phyloP scores from a whole-genome alignment of 2,797 vertebrate genomes.

The Pelodytes ibericus region DNA sequence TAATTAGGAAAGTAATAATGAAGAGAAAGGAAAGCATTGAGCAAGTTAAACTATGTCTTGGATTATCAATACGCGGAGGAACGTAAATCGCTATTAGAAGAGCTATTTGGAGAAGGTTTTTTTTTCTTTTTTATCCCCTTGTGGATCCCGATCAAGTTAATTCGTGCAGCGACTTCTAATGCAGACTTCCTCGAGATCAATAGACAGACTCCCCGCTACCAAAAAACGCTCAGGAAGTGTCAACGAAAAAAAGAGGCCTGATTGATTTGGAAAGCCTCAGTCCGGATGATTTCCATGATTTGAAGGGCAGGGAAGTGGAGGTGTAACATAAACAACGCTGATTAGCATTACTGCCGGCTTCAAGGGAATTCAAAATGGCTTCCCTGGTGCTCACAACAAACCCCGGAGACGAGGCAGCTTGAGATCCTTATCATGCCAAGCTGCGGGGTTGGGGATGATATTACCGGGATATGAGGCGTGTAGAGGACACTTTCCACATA shows the following conservation, averaged over 20 bases:
- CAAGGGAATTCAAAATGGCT: neutral
- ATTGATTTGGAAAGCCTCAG: constrained; percentile 26
- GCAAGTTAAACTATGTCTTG: neutral
- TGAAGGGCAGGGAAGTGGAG: neutral
- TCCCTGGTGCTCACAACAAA: too few relatives aligned
- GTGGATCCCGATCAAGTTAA: constrained; percentile 8
- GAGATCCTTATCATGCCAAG: too few relatives aligned
- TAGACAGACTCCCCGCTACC: constrained; percentile 20
- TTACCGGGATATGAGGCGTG: too few relatives aligned
- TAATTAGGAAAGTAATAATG: neutral
- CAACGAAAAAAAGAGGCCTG: neutral
- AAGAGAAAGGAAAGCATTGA: neutral
- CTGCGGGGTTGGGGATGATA: too few relatives aligned
- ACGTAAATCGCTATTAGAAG: constrained; percentile 21
- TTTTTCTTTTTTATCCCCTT: constrained; percentile 14
- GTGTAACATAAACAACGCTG: neutral
- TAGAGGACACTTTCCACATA: too few relatives aligned
- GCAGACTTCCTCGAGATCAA: constrained; percentile 26
- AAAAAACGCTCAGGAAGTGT: neutral
- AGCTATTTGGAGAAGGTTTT: constrained; percentile 18
- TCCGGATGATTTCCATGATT: constrained; percentile 6
- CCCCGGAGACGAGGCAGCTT: too few relatives aligned
- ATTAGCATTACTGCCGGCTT: too few relatives aligned
- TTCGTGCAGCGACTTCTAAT: neutral
- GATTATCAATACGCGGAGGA: constrained; percentile 26